Base-by-base conservation (phyloP, 2,113 vertebrate species). In the Pelecanus crispus region DNA sequence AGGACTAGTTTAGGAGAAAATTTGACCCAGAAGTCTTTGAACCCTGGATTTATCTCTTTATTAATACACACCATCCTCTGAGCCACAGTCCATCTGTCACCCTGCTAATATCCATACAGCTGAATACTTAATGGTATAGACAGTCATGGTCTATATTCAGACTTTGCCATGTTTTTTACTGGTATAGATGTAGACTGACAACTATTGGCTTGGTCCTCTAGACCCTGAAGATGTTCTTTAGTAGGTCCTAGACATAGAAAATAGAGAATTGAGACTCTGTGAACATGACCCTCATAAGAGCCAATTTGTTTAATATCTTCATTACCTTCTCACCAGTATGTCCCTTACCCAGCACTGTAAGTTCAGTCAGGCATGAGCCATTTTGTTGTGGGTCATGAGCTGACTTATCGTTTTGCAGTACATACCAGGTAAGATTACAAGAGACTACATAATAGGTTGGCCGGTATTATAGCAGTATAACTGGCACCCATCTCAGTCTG, bases 141-240 rank as follows among this genome's bases (percentile, higher is more conserved):
- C 2, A 70, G 24, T 26, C 19, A 14, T 22, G 31, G 2, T 52
- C 10, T 34, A 7, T 44, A 4, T 80, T 53, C 42, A 72, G 44
- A 25, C 4, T 81, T 75, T 88, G 32, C 11, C 2, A 12, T n/a
- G 15, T 1, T 29, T 66, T 87, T 84, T 26, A 19, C 19, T 44
- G 22, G 1, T 31, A 14, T 22, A 40, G 56, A 50, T 42, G 16
- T 11, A 55, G 58, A 24, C 5, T 17, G 25, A 62, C 21, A 74
- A 4, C 5, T 6, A 17, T 63, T 68, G 1, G 0, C 19, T 55
- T n/a, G 17, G 5, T 20, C 29, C 9, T 81, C 31, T 49, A 22
- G 21, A 21, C 11, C 17, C 8, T 73, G 67, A 91, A 83, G 45
- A 45, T 10, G 3, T 4, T 65, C 32, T 73, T 73, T 32, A 66